These are phyloP conservation scores for Bucco capensis DNA, from an alignment of 2,113 vertebrate species.

Conservation along the genomic window DNA sequence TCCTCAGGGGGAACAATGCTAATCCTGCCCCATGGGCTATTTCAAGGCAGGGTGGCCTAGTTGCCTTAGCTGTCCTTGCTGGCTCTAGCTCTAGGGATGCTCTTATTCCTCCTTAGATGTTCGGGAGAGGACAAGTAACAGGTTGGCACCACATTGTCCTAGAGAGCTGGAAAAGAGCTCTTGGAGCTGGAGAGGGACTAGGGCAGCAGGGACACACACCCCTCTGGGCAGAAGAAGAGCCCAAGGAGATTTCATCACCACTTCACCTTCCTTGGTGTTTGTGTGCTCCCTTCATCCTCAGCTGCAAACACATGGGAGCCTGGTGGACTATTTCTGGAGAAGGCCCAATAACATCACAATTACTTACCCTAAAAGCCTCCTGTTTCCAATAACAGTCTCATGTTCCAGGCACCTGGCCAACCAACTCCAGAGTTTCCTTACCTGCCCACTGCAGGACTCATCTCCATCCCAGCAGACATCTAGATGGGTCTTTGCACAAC, in stretches of 20 bases:
- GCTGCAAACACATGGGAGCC: not conserved
- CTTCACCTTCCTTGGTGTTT: not conserved
- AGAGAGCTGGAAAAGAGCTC: not conserved
- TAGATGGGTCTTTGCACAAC: not conserved
- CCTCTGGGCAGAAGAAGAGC: not conserved
- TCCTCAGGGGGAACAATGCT: not conserved
- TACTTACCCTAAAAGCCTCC: conserved; percentile 52
- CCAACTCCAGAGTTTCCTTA: not conserved
- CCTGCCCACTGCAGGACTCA: not conserved
- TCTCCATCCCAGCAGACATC: not conserved
- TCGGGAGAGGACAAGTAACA: not conserved
- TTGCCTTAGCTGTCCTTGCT: not conserved
- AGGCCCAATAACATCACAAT: conserved; percentile 46
- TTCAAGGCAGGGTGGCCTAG: not conserved
- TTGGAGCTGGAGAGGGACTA: not conserved
- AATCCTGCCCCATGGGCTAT: conserved; percentile 43
- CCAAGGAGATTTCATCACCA: not conserved
- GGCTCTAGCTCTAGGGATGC: not conserved
- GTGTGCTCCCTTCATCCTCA: not conserved
- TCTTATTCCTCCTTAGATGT: not conserved
- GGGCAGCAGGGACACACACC: not conserved
- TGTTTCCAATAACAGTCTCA: conserved; percentile 39
- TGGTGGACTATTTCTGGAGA: conserved; percentile 30
- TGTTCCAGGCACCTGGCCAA: conserved; percentile 53
- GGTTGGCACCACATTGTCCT: not conserved